Evolutionary conservation across 2,888 invertebrate species (phyloP).

Genomic region (Octodonta nipae): DNA sequence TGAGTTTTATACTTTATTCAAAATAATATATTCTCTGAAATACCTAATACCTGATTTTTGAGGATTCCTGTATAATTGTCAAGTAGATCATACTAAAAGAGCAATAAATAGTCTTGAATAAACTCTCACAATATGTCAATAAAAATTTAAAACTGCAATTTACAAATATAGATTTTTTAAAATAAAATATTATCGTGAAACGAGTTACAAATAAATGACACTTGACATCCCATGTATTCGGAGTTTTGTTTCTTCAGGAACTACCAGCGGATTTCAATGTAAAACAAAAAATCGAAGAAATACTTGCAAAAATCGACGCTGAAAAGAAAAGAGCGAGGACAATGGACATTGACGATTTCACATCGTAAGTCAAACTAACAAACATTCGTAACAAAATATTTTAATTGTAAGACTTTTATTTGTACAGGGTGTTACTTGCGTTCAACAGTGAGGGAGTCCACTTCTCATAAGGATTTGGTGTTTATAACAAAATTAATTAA

Average conservation of each 20-base stretch:
- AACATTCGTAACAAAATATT: slow-evolving; percentile 10
- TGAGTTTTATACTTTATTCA: too few relatives aligned
- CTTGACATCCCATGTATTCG: too few relatives aligned
- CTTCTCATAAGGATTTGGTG: slow-evolving; percentile 64
- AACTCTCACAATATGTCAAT: too few relatives aligned
- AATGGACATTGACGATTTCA: slow-evolving; percentile 95
- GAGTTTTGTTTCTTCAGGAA: slow-evolving; percentile 40
- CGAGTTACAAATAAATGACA: too few relatives aligned
- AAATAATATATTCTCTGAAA: too few relatives aligned
- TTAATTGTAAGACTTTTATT: slow-evolving; percentile 40
- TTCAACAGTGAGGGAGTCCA: slow-evolving; percentile 91
- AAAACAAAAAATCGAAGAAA: slow-evolving; percentile 61
- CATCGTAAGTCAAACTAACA: slow-evolving; percentile 40
- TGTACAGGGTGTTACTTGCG: slow-evolving; percentile 35
- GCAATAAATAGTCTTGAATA: too few relatives aligned
- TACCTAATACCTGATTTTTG: too few relatives aligned
- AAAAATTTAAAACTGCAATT: too few relatives aligned
- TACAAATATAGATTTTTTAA: too few relatives aligned
- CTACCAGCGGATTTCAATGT: slow-evolving; percentile 68
- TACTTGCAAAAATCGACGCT: slow-evolving; percentile 55
- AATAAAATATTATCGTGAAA: too few relatives aligned
- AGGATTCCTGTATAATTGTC: too few relatives aligned
- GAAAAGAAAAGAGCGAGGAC: slow-evolving; percentile 72
- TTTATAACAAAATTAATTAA: slow-evolving; percentile 7
- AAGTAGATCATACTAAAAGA: too few relatives aligned